phyloP scores from a whole-genome alignment of 2,888 invertebrate species.

The Allophyes oxyacanthae region DNA sequence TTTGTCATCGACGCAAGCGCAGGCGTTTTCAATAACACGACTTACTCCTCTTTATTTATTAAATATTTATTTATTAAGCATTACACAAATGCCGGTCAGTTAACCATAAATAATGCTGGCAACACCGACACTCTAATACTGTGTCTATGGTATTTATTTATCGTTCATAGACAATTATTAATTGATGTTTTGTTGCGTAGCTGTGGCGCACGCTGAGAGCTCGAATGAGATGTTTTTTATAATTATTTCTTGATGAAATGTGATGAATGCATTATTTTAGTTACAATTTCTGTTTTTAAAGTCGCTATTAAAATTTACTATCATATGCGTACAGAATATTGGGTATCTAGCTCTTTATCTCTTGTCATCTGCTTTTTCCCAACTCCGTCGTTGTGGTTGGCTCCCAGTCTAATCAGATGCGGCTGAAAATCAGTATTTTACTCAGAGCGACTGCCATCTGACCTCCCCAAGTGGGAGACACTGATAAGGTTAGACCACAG shows the following conservation, averaged over 20 bases:
- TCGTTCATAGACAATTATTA: conserved; percentile 56
- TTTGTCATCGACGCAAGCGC: conserved; percentile 58
- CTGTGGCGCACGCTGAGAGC: conserved; percentile 48
- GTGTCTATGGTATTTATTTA: conserved; percentile 59
- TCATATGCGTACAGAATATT: too few species aligned
- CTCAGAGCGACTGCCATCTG: too few species aligned
- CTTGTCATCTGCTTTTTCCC: too few species aligned
- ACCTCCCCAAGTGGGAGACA: too few species aligned
- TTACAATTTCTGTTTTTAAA: conserved; percentile 8
- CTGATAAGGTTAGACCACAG: too few species aligned
- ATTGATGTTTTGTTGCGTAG: conserved; percentile 47
- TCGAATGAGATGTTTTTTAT: conserved; percentile 46
- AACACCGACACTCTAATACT: conserved; percentile 55
- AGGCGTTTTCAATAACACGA: conserved; percentile 61
- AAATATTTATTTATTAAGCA: conserved; percentile 61
- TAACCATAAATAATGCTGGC: conserved; percentile 59
- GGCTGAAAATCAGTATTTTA: too few species aligned
- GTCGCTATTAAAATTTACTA: neutral
- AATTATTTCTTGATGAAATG: conserved; percentile 41
- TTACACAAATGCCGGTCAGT: conserved; percentile 55
- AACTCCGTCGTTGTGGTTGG: too few species aligned
- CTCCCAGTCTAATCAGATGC: too few species aligned
- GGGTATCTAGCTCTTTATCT: too few species aligned
- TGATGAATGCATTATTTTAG: conserved; percentile 23
- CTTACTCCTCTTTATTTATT: conserved; percentile 56